Evolutionary conservation across 2,113 vertebrate species (phyloP), one percentile per base, ranked within the genome.

Genomic region (Ovis canadensis): DNA sequence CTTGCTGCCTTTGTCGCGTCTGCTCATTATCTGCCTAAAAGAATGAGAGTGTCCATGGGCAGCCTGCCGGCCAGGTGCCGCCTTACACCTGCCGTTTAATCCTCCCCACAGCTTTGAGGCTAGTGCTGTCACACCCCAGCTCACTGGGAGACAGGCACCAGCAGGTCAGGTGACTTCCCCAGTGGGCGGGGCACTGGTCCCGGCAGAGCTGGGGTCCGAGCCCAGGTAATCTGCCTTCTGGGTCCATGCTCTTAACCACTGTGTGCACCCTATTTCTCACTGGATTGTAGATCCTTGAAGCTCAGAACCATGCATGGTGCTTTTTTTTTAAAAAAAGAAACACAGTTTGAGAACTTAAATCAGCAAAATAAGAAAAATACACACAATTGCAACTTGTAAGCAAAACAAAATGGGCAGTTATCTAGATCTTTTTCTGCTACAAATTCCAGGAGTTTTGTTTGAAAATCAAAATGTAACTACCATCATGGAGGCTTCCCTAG

Each of bases 161-260:
- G 64, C 29, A 78, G 25, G 48, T 57, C 57, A 12, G 21, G 43
- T 36, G 25, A 31, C 40, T 90, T 21, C 64, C 33, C 19, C 10
- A 1, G 12, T 6, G 40, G 36, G 23, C 0, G 0, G 16, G 45
- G n/a, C 15, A 7, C 17, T 29, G 9, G 21, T 15, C 23, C n/a
- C 27, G 16, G 31, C 5, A 11, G 36, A 60, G 91, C 48, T 14
- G 11, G 29, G 60, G 33, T 48, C 48, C 6, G 0, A 43, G 57
- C 6, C n/a, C 29, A 2, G n/a, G 43, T 1, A 1, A 13, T 17
- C 45, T 60, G 88, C 36, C 3, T 67, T n/a, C 13, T 5, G 36
- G 19, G n/a, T 52, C 50, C 4, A 0, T 31, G 45, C 12, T 36
- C 29, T 50, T 54, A 27, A 36, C 14, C 17, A 45, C 33, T 14